Conservation (phyloP, 2,113 vertebrate genomes). For the Sceloporus undulatus region DNA sequence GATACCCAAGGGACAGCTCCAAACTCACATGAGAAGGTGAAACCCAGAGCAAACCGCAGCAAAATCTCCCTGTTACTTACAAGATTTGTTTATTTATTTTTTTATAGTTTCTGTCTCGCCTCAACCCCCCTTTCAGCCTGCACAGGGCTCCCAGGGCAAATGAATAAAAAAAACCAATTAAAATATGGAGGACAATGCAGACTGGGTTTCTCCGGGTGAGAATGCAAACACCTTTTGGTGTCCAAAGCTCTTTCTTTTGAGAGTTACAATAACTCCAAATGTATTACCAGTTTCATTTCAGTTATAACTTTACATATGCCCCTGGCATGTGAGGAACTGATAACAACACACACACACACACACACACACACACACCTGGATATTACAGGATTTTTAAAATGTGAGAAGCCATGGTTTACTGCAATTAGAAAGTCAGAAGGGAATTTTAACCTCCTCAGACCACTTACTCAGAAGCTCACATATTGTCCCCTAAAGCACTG, state of each 20-base stretch:
- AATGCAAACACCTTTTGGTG: not conserved
- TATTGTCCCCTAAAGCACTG: too few species aligned
- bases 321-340: not conserved
- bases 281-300: not conserved
- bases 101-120: too few species aligned
- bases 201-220: not conserved
- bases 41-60: not conserved
- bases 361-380: not conserved
- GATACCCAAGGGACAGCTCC: not conserved
- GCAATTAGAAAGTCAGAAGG: not conserved
- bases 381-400: not conserved
- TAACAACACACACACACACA: not conserved
- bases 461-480: not conserved
- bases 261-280: not conserved
- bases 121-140: too few species aligned
- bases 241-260: not conserved
- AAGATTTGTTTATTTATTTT: not conserved
- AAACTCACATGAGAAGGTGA: not conserved
- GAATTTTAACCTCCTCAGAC: not conserved
- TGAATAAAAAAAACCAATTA: too few species aligned
- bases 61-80: not conserved
- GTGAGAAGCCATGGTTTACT: not conserved
- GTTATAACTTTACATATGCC: not conserved
- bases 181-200: not conserved
- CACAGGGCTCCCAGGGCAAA: too few species aligned